phyloP scores from a whole-genome alignment of 1,140 invertebrate species.

The Heliothis subflexa region DNA sequence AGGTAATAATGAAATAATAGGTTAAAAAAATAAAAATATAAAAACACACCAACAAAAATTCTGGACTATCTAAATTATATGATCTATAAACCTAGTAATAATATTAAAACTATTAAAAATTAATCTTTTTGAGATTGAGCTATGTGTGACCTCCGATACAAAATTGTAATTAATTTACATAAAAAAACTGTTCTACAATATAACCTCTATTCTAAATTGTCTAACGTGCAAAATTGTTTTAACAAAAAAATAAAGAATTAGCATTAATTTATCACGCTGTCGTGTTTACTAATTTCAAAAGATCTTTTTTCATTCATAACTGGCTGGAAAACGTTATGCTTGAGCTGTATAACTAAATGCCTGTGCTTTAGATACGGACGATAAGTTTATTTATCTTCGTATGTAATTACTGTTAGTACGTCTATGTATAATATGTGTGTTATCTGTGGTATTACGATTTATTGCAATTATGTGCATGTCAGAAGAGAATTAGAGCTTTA shows the following conservation, averaged over 20 bases:
- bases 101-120: neutral
- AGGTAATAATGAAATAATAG: neutral
- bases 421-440: too few relatives aligned
- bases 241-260: neutral
- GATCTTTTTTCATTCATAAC: neutral
- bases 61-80: neutral
- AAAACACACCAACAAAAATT: neutral
- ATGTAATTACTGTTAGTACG: neutral
- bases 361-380: neutral
- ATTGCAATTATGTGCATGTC: neutral
- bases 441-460: neutral
- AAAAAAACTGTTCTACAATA: neutral
- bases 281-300: neutral
- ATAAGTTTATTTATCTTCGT: neutral
- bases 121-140: neutral
- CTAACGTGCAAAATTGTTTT: neutral
- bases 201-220: neutral
- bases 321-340: neutral
- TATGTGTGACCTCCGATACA: neutral
- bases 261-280: neutral
- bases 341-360: neutral
- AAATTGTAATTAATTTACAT: constrained; percentile 12
- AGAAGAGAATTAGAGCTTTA: constrained; percentile 8
- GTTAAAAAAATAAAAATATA: neutral
- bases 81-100: neutral